A percentile compares a stretch with the other conserved stretches of the same genome.
Evolutionary conservation across 2,113 vertebrate genomes (phyloP).

Genomic region (Gallinago media): DNA sequence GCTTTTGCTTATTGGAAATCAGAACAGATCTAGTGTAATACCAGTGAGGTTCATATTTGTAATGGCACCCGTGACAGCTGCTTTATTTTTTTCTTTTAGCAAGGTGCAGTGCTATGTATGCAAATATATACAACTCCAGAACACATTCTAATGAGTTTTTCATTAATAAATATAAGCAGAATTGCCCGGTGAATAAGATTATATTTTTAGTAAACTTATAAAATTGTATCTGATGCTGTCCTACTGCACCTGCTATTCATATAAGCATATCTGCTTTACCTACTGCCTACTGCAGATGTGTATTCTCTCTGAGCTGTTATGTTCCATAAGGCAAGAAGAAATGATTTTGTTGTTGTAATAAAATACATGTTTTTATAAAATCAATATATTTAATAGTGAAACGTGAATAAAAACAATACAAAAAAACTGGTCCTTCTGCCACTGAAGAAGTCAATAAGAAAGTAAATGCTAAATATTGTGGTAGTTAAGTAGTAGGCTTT

Average conservation of each 20-base stretch:
- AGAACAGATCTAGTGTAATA: not conserved
- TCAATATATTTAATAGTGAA: not conserved
- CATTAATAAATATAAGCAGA: slow-evolving; percentile 15
- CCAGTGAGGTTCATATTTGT: not conserved
- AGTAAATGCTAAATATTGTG: not conserved
- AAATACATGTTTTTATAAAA: not conserved
- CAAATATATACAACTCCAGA: not conserved
- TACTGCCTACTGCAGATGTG: not conserved
- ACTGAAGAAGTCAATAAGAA: not conserved
- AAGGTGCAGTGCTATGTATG: not conserved
- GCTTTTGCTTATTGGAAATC: not conserved
- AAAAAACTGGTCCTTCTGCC: not conserved
- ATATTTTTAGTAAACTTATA: not conserved
- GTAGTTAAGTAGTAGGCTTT: not conserved
- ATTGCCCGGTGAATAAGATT: not conserved
- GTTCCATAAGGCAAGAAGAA: not conserved
- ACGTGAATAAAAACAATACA: not conserved
- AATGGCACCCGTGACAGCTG: not conserved
- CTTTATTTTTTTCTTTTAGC: not conserved
- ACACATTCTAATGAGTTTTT: not conserved
- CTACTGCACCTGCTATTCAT: not conserved
- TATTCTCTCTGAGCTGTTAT: not conserved
- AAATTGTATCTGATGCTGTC: not conserved
- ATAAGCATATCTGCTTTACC: not conserved
- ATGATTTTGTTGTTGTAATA: not conserved